Conservation (phyloP, 2,888 invertebrate species). For the Thymelicus acteon region DNA sequence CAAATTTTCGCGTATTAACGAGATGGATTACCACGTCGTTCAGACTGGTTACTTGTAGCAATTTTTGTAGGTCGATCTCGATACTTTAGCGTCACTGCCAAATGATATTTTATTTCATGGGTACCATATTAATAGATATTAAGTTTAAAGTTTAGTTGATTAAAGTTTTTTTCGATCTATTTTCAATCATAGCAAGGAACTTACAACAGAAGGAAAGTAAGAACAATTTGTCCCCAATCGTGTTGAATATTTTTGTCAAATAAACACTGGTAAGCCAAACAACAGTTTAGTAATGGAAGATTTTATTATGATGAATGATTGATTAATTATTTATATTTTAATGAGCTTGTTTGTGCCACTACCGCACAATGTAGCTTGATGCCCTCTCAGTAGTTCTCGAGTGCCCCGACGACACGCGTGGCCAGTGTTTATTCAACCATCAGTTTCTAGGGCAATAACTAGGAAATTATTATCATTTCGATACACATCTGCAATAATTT, state of each 20-base stretch:
- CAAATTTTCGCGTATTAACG: background rate
- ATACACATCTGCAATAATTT: background rate
- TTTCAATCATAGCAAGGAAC: no score
- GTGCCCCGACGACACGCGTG: background rate
- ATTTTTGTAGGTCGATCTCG: no score
- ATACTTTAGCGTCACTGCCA: no score
- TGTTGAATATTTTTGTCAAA: no score
- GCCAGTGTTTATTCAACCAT: background rate
- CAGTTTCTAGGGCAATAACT: background rate
- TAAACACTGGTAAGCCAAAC: background rate
- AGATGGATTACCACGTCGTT: no score
- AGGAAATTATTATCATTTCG: background rate
- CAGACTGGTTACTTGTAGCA: no score
- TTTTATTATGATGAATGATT: constrained; percentile 4
- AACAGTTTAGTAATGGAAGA: background rate
- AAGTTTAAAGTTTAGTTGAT: no score
- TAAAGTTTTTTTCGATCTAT: no score
- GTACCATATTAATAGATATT: no score
- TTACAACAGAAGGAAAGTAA: no score
- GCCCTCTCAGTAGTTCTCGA: background rate
- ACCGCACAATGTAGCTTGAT: background rate
- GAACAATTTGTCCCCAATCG: no score
- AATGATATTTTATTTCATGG: no score
- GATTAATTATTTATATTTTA: constrained; percentile 1
- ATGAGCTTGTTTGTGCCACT: background rate